phyloP scores from a whole-genome alignment of 2,797 vertebrate genomes.

The Enteromius radiatus region DNA sequence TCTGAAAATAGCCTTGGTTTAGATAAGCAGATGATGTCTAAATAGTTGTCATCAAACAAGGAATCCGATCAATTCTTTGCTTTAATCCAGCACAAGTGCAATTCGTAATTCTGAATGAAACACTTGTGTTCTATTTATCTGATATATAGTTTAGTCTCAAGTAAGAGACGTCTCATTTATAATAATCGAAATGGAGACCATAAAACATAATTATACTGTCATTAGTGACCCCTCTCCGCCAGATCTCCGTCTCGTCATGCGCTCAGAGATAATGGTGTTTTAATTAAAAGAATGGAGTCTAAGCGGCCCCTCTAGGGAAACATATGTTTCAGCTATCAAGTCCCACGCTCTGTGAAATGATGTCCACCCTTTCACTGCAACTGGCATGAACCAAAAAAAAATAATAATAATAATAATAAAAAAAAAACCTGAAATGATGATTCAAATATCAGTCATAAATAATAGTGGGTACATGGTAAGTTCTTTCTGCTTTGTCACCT shows the following conservation, averaged over 20 bases:
- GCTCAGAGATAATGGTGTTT: conserved; percentile 62
- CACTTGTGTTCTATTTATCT: conserved; percentile 23
- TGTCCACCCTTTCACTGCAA: conserved; percentile 38
- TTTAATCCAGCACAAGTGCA: neutral
- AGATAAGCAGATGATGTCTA: neutral
- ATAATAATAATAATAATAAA: too few relatives aligned
- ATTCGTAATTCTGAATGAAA: conserved; percentile 3
- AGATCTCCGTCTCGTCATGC: conserved; percentile 58
- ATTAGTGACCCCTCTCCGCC: conserved; percentile 52
- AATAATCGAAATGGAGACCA: conserved; percentile 50
- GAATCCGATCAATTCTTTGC: neutral
- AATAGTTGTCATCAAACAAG: neutral
- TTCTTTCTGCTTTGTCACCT: neutral
- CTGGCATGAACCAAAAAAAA: conserved; percentile 9
- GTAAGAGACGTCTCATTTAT: conserved; percentile 43
- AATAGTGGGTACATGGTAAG: neutral
- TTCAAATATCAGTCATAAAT: neutral
- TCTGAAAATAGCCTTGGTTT: neutral
- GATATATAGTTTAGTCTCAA: conserved; percentile 37
- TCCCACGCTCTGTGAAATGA: conserved; percentile 41
- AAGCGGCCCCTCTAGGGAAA: conserved; percentile 56
- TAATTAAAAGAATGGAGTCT: conserved; percentile 64
- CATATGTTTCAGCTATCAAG: conserved; percentile 54
- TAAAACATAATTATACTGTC: conserved; percentile 54
- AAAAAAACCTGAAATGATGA: neutral